These are phyloP conservation scores for Hafferia zeledoni DNA, from an alignment of 2,797 vertebrate genomes.

Conservation along the genomic window DNA sequence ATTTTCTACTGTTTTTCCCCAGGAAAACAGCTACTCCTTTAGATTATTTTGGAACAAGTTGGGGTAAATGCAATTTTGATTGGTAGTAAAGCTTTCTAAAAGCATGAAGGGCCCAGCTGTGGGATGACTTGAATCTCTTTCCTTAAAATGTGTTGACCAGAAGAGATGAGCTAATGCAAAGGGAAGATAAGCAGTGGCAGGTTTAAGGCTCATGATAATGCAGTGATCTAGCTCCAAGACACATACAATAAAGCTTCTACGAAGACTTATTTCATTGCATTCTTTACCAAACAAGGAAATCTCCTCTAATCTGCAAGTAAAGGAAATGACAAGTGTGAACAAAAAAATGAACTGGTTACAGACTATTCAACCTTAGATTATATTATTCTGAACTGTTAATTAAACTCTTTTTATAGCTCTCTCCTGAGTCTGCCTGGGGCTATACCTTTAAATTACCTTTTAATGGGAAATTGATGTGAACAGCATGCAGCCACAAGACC, in stretches of 20 bases:
- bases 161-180: background rate
- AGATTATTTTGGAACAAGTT: background rate
- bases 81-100: background rate
- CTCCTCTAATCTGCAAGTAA: conserved; percentile 50
- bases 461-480: conserved; percentile 64
- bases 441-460: conserved; percentile 71
- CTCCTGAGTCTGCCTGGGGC: conserved; percentile 45
- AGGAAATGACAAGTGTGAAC: conserved; percentile 45
- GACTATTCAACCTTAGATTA: conserved; percentile 54
- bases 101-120: background rate
- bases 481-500: conserved; percentile 49
- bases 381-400: conserved; percentile 69
- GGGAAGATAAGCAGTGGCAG: background rate
- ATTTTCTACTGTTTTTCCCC: background rate
- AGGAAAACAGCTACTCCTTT: background rate
- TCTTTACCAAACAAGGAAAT: conserved; percentile 61
- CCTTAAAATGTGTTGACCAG: background rate
- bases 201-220: background rate
- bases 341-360: conserved; percentile 48
- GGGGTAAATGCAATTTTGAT: background rate
- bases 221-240: conserved; percentile 3
- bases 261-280: conserved; percentile 40
- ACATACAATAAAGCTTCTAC: conserved; percentile 44
- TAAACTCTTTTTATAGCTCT: conserved; percentile 71
- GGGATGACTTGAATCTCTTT: background rate